phyloP scores from a whole-genome alignment of 2,888 invertebrate genomes.

The Agrochola macilenta region DNA sequence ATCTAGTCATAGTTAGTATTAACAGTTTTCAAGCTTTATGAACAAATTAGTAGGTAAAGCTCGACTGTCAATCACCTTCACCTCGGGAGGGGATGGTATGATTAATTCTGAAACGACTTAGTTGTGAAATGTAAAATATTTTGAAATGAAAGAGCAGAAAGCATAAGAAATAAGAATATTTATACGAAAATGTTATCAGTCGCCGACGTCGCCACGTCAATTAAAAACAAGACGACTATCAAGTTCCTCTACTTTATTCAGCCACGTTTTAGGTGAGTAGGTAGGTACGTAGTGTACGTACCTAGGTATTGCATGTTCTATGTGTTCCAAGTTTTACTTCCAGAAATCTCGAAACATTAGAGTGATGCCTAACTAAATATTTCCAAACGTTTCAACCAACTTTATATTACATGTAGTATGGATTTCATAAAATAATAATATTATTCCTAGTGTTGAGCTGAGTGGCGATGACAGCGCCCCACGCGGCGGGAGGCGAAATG shows the following conservation, averaged over 20 bases:
- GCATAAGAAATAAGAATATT: background rate
- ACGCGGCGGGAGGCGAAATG: slow-evolving; percentile 81
- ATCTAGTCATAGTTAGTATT: background rate
- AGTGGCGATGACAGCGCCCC: slow-evolving; percentile 85
- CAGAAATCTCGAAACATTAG: background rate
- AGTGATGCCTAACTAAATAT: slow-evolving; percentile 18
- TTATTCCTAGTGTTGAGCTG: slow-evolving; percentile 75
- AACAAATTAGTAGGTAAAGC: background rate
- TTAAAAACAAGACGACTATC: slow-evolving; percentile 21
- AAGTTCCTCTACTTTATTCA: slow-evolving; percentile 10
- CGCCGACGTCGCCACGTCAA: slow-evolving; percentile 5
- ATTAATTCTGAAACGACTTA: slow-evolving; percentile 4
- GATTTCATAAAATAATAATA: slow-evolving; percentile 70
- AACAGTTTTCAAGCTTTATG: background rate
- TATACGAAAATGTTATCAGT: background rate
- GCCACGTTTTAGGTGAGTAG: background rate
- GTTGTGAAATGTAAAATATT: background rate
- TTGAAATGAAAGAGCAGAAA: background rate
- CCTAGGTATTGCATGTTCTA: background rate
- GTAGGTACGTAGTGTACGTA: no score
- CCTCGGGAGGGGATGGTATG: background rate
- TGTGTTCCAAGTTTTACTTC: slow-evolving; percentile 4
- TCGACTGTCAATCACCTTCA: background rate
- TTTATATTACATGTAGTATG: slow-evolving; percentile 51
- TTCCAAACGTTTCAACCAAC: slow-evolving; percentile 36